These are phyloP conservation scores for Poecilia velifera DNA, from an alignment of 2,797 vertebrate species.

Conservation along the genomic window DNA sequence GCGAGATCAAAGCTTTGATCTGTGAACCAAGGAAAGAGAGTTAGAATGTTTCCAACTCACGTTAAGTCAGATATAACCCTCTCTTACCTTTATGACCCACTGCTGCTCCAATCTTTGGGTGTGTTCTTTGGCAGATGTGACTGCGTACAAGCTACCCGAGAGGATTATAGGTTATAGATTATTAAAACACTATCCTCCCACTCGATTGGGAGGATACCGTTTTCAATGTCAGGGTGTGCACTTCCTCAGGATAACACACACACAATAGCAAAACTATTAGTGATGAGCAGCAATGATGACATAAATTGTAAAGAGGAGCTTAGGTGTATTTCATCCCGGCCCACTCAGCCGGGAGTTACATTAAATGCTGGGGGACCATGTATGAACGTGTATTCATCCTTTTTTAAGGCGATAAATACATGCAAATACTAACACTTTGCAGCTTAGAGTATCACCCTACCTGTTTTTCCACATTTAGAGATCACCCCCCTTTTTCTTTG, in stretches of 20 bases:
- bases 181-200: slow-evolving; percentile 56
- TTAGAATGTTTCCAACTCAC: not conserved
- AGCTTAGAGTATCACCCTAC: not conserved
- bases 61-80: slow-evolving; percentile 16
- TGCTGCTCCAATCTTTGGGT: slow-evolving; percentile 30
- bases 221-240: slow-evolving; percentile 53
- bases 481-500: not conserved
- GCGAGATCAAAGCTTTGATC: slow-evolving; percentile 27
- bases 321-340: slow-evolving; percentile 22
- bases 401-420: not conserved
- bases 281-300: slow-evolving; percentile 36
- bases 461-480: not conserved
- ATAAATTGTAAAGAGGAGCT: slow-evolving; percentile 19
- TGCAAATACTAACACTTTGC: not conserved
- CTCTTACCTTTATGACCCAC: slow-evolving; percentile 19
- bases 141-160: slow-evolving; percentile 21
- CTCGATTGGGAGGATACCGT: slow-evolving; percentile 25
- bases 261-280: slow-evolving; percentile 19
- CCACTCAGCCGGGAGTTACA: slow-evolving; percentile 33
- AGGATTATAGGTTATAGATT: slow-evolving; percentile 41
- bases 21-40: slow-evolving; percentile 35
- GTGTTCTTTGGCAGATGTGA: slow-evolving; percentile 38
- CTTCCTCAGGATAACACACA: slow-evolving; percentile 54
- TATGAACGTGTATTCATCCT: not conserved
- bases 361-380: not conserved